A percentile compares a stretch with the other conserved stretches of the same genome.
Conservation (phyloP, 2,113 vertebrate species). For the Microcebus ravelobensis region DNA sequence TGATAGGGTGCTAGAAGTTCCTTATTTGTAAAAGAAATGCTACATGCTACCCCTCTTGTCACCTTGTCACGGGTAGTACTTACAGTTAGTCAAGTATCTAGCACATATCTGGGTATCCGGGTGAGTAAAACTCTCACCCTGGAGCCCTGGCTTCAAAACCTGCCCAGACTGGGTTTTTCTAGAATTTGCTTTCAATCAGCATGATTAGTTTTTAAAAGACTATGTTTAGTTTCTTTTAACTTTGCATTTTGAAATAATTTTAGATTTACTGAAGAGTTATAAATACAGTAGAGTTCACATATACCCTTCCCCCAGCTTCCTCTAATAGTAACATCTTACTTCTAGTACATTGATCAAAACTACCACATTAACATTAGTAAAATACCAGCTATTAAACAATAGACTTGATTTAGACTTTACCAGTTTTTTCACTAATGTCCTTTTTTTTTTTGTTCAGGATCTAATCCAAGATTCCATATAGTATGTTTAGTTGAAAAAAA, state of each 20-base stretch:
- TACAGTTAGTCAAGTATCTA: background rate
- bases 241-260: slow-evolving; percentile 42
- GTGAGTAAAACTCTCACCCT: slow-evolving; percentile 29
- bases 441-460: background rate
- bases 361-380: slow-evolving; percentile 6
- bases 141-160: background rate
- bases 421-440: background rate
- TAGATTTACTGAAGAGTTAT: background rate
- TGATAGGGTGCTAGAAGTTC: background rate
- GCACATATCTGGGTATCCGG: background rate
- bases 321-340: background rate
- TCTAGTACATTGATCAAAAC: background rate
- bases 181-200: slow-evolving; percentile 44
- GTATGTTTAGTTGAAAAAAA: background rate
- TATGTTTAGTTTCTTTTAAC: background rate
- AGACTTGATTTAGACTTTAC: background rate
- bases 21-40: slow-evolving; percentile 26
- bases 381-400: slow-evolving; percentile 7
- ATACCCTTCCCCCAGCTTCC: background rate
- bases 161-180: background rate
- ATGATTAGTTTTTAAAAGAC: background rate
- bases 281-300: background rate
- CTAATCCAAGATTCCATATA: background rate
- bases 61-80: background rate
- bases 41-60: background rate